Conservation (phyloP, 37 sponge, comb jelly and placozoan genomes). For the Diacarnus erythraeanus region DNA sequence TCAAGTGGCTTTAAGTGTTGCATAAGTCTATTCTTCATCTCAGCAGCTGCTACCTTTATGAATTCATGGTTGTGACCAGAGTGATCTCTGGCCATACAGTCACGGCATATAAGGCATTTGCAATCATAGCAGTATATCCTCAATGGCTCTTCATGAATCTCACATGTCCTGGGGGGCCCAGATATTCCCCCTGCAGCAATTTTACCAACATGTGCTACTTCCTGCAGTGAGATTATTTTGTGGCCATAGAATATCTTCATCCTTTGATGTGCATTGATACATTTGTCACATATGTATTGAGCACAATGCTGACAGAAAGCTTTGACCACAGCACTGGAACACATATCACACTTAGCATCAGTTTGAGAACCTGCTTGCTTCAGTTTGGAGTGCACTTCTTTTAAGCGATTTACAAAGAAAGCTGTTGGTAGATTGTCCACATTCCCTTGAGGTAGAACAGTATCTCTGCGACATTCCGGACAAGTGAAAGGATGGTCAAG, state of each 20-base stretch:
- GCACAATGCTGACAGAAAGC: constrained; percentile 41
- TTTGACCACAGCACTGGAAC: not conserved
- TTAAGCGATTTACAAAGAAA: constrained; percentile 22
- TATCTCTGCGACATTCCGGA: constrained; percentile 13
- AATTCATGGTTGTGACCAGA: constrained; percentile 30
- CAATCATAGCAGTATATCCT: constrained; percentile 48
- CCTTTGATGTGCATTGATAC: constrained; percentile 4
- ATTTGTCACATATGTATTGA: constrained; percentile 31
- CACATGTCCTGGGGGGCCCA: not conserved
- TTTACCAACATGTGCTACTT: not conserved
- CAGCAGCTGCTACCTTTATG: constrained; percentile 6
- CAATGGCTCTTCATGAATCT: constrained; percentile 17
- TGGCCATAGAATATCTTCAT: constrained; percentile 23
- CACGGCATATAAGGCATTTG: constrained; percentile 25
- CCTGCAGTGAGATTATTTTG: not conserved
- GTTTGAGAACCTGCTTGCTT: not conserved
- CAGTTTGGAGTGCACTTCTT: constrained; percentile 23
- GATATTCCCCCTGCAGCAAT: not conserved
- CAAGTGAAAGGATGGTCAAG: constrained; percentile 12
- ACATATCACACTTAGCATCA: constrained; percentile 25
- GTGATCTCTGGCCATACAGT: constrained; percentile 28
- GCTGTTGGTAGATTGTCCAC: not conserved
- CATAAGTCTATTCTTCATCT: constrained; percentile 9
- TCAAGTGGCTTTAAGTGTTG: not conserved
- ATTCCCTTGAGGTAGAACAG: not conserved